Evolutionary conservation across 2,113 vertebrate genomes (phyloP), one percentile per base, ranked within the genome.

Genomic region (Boulengeromyrus knoepffleri): DNA sequence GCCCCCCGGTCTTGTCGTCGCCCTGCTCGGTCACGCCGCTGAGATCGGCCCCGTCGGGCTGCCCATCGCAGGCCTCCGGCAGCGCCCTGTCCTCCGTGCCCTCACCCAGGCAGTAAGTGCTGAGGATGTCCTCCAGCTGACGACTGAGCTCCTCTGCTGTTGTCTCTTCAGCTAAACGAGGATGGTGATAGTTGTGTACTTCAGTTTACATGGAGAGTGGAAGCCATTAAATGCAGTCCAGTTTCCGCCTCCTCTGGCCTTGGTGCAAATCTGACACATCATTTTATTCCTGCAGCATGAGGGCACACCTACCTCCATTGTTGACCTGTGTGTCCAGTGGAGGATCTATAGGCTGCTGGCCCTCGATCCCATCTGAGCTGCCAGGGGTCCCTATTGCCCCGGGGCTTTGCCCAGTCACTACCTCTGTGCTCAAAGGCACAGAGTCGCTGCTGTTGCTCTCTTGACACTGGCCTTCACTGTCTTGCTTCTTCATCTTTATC

Each of bases 51-150:
- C 95, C 92, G 0, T 95, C 97, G 2, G 96, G 95, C 77, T 97
- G 97, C 4, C 97, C 97, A 1, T 97, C 98, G 77, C 95, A 93
- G 0, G 96, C 96, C 91, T 96, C 97, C 0, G 91, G 2, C 2
- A 94, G 93, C 77, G 97, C 96, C 0, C 96, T 91, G 45, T 95
- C 93, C 1, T 94, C 93, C 0, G 92, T 91, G 0, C 93, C 94
- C 88, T 91, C 96, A 91, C 97, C 97, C 91, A 96, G 94, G 13
- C 98, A 99, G 94, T 99, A 99, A 0, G 97, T 99, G 95, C 93
- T 99, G 62, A 99, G 92, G 94, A 99, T 99, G 92, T 99, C 98
- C 95, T 99, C 98, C 36, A 99, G 92, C 93, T 99, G 97, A 46
- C 98, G 92, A 93, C 98, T 99, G 80, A 99, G 96, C 93, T 98